Base-by-base conservation (phyloP, 2,797 vertebrate species). In the Leuciscus waleckii region DNA sequence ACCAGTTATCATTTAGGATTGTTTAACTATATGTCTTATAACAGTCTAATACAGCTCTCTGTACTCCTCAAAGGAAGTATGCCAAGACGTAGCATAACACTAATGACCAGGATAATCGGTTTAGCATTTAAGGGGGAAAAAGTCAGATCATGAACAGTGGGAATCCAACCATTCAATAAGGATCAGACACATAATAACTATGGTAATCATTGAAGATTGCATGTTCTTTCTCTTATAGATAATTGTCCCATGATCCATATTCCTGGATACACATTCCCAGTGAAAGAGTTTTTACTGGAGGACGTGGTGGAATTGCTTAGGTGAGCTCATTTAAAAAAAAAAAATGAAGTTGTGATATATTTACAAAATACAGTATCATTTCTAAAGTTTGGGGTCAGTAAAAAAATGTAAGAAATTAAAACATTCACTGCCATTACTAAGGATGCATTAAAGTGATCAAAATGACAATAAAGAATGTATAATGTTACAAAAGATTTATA, bases 181-280 rank as follows among this genome's bases (percentile, higher is more conserved):
- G 21, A 63, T 35, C 68, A 73, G 6, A 4, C n/a, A 39, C 11
- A 2, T 54, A 43, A 2, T 54, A 43, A 56, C 23, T 56, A 17
- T 79, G 21, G 41, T 21, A 23, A 46, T 68, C 43, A 80, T 21
- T 79, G 39, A 61, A 65, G 16, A 32, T 65, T 41, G 19, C 8
- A 32, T 32, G 75, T 58, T 85, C 39, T 26, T 79, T 26, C 23
- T 11, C 41, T 16, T 85, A 46, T 87, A 99, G 98, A 95, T 88
- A 92, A 95, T 35, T 99, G 97, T 89, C 97, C 97, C 46, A 97
- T 99, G 94, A 94, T 99, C 88, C 98, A 99, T 92, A 99, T 99
- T 88, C 98, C 98, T 85, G 98, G 98, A 0, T 96, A 98, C 92
- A 97, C 98, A 0, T 99, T 96, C 91, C 98, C 98, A 1, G 98